phyloP scores from a whole-genome alignment of 2,888 invertebrate genomes.

The Phengaris alcon region DNA sequence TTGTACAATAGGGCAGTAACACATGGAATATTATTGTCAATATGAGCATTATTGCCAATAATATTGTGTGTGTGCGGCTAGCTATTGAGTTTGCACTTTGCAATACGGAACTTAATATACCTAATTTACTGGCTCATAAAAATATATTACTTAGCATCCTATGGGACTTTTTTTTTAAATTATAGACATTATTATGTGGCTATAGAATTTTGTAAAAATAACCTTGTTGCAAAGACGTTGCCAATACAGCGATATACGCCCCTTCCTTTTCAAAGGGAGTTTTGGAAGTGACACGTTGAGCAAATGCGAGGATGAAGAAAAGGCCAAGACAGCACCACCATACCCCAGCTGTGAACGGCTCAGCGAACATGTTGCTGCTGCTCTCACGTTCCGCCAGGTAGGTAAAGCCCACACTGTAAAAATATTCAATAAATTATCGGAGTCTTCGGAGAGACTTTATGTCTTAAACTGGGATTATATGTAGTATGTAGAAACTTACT shows the following conservation, averaged over 20 bases:
- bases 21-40: no score
- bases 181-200: no score
- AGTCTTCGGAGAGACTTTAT: no score
- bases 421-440: neutral
- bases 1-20: no score
- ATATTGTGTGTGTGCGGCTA: no score
- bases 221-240: slow-evolving; percentile 69
- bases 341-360: slow-evolving; percentile 57
- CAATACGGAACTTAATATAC: no score
- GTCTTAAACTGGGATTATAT: no score
- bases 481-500: slow-evolving; percentile 41
- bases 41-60: no score
- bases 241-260: slow-evolving; percentile 56
- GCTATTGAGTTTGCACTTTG: no score
- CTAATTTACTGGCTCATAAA: no score
- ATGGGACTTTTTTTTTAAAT: no score
- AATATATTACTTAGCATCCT: no score
- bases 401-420: slow-evolving; percentile 60
- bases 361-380: slow-evolving; percentile 64
- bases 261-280: slow-evolving; percentile 54
- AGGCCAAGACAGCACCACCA: slow-evolving; percentile 57
- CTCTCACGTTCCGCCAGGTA: slow-evolving; percentile 66
- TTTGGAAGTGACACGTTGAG: slow-evolving; percentile 53
- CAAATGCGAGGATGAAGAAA: slow-evolving; percentile 49
- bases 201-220: neutral